Evolutionary conservation across 1,140 invertebrate species (phyloP).

Genomic region (Drosophila chauvacae): DNA sequence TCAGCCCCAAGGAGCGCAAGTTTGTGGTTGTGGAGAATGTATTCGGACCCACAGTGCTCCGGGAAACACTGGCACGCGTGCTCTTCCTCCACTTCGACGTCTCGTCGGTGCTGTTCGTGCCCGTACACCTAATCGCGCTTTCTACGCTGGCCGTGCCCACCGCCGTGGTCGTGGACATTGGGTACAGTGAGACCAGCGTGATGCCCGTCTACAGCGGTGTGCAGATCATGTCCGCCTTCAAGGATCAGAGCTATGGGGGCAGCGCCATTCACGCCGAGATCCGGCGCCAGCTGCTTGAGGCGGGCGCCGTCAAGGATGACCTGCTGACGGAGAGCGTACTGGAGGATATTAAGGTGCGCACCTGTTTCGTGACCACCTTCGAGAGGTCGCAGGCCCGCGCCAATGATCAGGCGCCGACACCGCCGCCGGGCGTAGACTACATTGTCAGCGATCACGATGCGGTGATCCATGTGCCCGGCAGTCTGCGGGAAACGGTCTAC

Average conservation of each 20-base stretch:
- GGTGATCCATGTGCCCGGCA: conserved; percentile 88
- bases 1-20: conserved; percentile 96
- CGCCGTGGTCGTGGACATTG: conserved; percentile 93
- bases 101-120: conserved; percentile 89
- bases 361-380: conserved; percentile 93
- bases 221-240: conserved; percentile 91
- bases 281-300: conserved; percentile 80
- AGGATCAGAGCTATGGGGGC: conserved; percentile 90
- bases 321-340: conserved; percentile 86
- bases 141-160: conserved; percentile 91
- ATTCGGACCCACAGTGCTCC: conserved; percentile 91
- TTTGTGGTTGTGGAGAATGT: conserved; percentile 96
- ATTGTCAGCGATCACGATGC: conserved; percentile 87
- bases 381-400: conserved; percentile 88
- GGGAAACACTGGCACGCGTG: conserved; percentile 95
- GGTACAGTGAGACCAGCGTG: conserved; percentile 92
- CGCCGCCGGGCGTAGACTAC: conserved; percentile 89
- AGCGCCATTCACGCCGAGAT: conserved; percentile 88
- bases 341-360: conserved; percentile 90
- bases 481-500: conserved; percentile 90
- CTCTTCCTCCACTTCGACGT: conserved; percentile 97
- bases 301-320: conserved; percentile 84
- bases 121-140: conserved; percentile 92
- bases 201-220: conserved; percentile 95
- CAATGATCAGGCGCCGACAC: conserved; percentile 84